Percentiles rank a stretch among this genome's conserved stretches.
phyloP scores from a whole-genome alignment of 1,140 invertebrate genomes.

The Papilio polytes region DNA sequence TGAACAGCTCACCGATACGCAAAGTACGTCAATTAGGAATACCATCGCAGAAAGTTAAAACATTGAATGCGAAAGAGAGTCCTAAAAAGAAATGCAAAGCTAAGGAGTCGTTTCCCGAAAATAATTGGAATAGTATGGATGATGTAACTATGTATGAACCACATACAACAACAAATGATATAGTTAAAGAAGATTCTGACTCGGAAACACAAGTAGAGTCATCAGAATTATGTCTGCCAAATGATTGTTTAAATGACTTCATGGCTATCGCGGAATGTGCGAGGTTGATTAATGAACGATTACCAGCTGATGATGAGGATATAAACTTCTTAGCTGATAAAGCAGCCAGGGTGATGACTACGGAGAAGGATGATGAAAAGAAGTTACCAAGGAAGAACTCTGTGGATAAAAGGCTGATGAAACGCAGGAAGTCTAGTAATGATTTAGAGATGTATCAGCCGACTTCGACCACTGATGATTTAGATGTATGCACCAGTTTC shows the following conservation, averaged over 20 bases:
- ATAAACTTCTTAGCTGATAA: conserved; percentile 75
- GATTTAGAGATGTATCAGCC: conserved; percentile 79
- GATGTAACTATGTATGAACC: conserved; percentile 82
- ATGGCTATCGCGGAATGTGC: conserved; percentile 77
- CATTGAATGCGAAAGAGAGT: conserved; percentile 70
- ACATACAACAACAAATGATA: conserved; percentile 70
- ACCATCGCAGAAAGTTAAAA: conserved; percentile 62
- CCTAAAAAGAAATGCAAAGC: conserved; percentile 73
- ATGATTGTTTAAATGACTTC: conserved; percentile 79
- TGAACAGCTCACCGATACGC: conserved; percentile 80
- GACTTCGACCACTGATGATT: conserved; percentile 76
- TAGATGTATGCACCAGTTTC: conserved; percentile 69
- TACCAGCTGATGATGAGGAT: conserved; percentile 67
- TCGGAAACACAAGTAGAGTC: conserved; percentile 74
- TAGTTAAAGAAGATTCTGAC: conserved; percentile 76
- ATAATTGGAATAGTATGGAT: conserved; percentile 66
- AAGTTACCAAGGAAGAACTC: conserved; percentile 58
- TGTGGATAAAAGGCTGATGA: conserved; percentile 60
- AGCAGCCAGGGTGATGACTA: conserved; percentile 76
- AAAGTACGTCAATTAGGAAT: conserved; percentile 79
- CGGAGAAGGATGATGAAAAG: conserved; percentile 64
- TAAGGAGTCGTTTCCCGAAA: conserved; percentile 60
- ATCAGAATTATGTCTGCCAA: conserved; percentile 75
- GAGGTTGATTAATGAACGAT: conserved; percentile 60
- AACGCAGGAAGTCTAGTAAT: conserved; percentile 72